Evolutionary conservation across 2,797 vertebrate genomes (phyloP), one percentile per base, ranked within the genome.

Genomic region (Neosilurus mollespiculum): DNA sequence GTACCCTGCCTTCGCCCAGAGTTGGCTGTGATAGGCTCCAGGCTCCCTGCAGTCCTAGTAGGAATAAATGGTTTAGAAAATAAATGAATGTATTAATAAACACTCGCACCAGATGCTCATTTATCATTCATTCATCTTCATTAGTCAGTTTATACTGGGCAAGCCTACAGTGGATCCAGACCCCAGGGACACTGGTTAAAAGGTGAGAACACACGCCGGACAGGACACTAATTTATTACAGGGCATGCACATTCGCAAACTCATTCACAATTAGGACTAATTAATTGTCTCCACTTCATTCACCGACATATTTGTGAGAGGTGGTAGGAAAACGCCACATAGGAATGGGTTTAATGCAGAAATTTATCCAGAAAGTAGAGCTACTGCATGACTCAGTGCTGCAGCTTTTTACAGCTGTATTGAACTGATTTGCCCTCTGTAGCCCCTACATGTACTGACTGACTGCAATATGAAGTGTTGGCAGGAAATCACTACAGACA

Each of bases 391-490:
- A 51, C 43, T 7, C 37, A 78, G 22, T 49, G 7, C 34, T 62
- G 15, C 34, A 78, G 22, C 22, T n/a, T 26, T 78, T 43, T 22
- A 77, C 58, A 62, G 15, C 4, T 62, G 37, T 62, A 62, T 62
- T 78, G 76, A 62, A 49, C 59, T 78, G 59, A 78, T 49, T 9
- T 76, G 16, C 10, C 71, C 54, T 58, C 26, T 22, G 54, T 58
- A 37, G 20, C 58, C 75, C n/a, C 59, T 78, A 49, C 14, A 78
- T 64, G 22, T 18, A 78, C 59, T 10, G 37, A 62, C 20, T 24
- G 30, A 77, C 75, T 77, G 58, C 58, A 49, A n/a, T 43, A 78
- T 64, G 34, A 43, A 24, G 76, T 51, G 76, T 64, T 9, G 0
- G 14, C 37, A 64, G 20, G 14, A 78, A 78, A 78, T 49, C 75